Percentiles rank a stretch among this genome's conserved stretches.
Conservation (phyloP, 1,140 invertebrate genomes). For the Neoseiulus cucumeris region DNA sequence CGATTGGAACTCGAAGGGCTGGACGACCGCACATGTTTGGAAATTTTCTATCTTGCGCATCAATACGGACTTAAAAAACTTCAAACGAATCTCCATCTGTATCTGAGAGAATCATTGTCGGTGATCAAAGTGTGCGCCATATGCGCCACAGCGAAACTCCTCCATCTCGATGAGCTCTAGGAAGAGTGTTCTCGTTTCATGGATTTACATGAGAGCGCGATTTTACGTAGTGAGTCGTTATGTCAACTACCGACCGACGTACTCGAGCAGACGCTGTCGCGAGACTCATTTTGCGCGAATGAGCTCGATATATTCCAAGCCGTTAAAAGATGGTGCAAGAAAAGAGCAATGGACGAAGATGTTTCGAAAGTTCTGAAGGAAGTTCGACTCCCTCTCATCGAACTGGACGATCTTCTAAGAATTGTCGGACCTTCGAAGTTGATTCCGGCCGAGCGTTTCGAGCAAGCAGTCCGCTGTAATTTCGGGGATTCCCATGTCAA, state of each 20-base stretch:
- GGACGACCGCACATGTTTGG: slow-evolving; percentile 54
- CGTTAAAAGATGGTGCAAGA: slow-evolving; percentile 58
- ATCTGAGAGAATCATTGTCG: slow-evolving; percentile 63
- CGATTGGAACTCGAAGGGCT: slow-evolving; percentile 49
- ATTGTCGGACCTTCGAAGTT: slow-evolving; percentile 63
- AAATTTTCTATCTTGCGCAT: slow-evolving; percentile 70
- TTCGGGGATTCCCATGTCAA: slow-evolving; percentile 50
- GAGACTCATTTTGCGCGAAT: slow-evolving; percentile 84
- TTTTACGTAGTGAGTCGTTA: slow-evolving; percentile 65
- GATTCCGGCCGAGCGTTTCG: slow-evolving; percentile 67
- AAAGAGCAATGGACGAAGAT: slow-evolving; percentile 35
- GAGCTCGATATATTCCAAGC: slow-evolving; percentile 87
- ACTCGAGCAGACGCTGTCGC: slow-evolving; percentile 47
- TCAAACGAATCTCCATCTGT: slow-evolving; percentile 73
- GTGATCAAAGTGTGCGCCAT: slow-evolving; percentile 77
- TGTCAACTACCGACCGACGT: slow-evolving; percentile 47
- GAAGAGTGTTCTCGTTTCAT: slow-evolving; percentile 50
- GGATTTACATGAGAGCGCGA: slow-evolving; percentile 61
- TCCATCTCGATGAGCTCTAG: slow-evolving; percentile 39
- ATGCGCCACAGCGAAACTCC: slow-evolving; percentile 65
- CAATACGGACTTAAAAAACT: slow-evolving; percentile 84
- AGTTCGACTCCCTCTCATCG: slow-evolving; percentile 69
- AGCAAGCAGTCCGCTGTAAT: no score
- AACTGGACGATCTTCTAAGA: slow-evolving; percentile 59
- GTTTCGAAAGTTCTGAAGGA: slow-evolving; percentile 23